Evolutionary conservation across 2,113 vertebrate genomes (phyloP).

Genomic region (Seriola dumerili): DNA sequence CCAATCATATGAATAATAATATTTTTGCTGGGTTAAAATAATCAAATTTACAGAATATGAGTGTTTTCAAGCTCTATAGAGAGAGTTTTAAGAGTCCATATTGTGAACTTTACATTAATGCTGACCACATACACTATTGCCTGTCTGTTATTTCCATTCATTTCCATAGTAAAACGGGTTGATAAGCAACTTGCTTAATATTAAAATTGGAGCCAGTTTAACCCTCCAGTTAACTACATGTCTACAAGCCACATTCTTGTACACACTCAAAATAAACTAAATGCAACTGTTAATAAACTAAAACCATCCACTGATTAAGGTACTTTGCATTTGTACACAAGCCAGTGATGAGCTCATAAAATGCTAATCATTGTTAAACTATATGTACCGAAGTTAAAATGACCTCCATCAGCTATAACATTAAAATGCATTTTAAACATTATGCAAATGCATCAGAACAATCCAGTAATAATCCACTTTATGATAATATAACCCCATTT

Average conservation of each 20-base stretch:
- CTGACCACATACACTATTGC: no score
- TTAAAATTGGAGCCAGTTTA: no score
- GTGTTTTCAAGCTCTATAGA: no score
- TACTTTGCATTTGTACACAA: not conserved
- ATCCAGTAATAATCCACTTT: not conserved
- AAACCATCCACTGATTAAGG: not conserved
- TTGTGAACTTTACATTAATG: no score
- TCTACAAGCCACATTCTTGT: not conserved
- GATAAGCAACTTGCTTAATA: not conserved
- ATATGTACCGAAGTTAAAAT: no score
- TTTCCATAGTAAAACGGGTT: not conserved
- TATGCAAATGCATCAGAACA: not conserved
- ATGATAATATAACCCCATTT: not conserved
- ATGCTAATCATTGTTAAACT: no score
- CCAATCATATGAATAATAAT: no score
- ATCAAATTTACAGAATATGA: no score
- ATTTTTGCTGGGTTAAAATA: no score
- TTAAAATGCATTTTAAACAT: not conserved
- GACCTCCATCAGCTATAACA: no score
- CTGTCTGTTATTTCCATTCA: not conserved
- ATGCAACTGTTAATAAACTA: not conserved
- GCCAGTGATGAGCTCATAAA: no score
- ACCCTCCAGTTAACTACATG: not conserved
- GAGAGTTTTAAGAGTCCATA: no score
- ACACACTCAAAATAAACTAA: not conserved